Evolutionary conservation across 64 coral and sea anemone genomes (phyloP).

Genomic region (Montipora foliosa): DNA sequence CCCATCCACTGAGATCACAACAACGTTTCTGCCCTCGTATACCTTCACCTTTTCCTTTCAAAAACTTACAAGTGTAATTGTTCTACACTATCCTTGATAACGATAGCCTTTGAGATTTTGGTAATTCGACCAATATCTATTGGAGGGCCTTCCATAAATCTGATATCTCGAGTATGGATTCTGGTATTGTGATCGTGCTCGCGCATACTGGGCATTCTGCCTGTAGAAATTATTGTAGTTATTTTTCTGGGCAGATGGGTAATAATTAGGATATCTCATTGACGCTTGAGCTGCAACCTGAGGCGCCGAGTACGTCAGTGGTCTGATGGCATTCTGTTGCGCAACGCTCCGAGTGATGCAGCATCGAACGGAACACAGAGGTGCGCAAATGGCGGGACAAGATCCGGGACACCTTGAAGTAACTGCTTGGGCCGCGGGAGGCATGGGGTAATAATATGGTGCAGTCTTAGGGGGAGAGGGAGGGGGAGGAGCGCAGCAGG

Average conservation of each 20-base stretch:
- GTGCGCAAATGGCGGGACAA: slow-evolving; percentile 66
- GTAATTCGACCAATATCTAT: not conserved
- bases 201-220: slow-evolving; percentile 4
- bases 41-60: too few species aligned
- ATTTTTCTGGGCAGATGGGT: slow-evolving; percentile 12
- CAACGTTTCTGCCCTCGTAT: too few species aligned
- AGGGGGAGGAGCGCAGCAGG: slow-evolving; percentile 20
- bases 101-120: slow-evolving; percentile 9
- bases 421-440: not conserved
- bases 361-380: slow-evolving; percentile 66
- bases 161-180: slow-evolving; percentile 16
- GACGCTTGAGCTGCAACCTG: not conserved
- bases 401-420: slow-evolving; percentile 43
- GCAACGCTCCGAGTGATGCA: slow-evolving; percentile 13
- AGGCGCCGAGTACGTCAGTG: slow-evolving; percentile 1
- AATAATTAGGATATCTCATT: slow-evolving; percentile 22
- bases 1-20: too few species aligned
- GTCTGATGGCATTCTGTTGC: not conserved
- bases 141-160: not conserved
- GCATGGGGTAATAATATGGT: slow-evolving; percentile 26
- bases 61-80: too few species aligned
- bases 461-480: not conserved
- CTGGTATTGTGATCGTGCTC: slow-evolving; percentile 3
- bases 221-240: slow-evolving; percentile 32
- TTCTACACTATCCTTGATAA: slow-evolving; percentile 21